Evolutionary conservation across 2,797 vertebrate species (phyloP).

Genomic region (Myiotriccus ornatus): DNA sequence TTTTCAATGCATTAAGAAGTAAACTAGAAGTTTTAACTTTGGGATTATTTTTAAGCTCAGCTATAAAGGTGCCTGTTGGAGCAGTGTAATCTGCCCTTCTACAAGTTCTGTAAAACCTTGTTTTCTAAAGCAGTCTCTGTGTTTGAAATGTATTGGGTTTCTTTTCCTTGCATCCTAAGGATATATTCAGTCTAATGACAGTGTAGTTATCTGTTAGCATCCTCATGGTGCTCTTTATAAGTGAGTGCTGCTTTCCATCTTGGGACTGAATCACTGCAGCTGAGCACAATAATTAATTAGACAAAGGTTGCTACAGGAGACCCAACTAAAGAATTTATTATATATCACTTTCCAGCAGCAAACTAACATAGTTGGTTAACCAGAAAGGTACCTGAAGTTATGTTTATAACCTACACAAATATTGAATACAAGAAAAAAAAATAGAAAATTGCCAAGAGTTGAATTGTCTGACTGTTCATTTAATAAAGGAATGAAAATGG

Average conservation of each 20-base stretch:
- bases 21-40: neutral
- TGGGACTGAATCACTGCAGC: neutral
- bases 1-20: neutral
- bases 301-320: neutral
- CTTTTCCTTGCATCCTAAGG: neutral
- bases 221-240: neutral
- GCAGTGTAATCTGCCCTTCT: fast-evolving
- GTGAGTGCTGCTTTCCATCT: neutral
- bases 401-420: neutral
- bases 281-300: neutral
- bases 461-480: neutral
- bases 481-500: neutral
- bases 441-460: neutral
- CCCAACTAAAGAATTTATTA: neutral
- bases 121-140: neutral
- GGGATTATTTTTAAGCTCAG: neutral
- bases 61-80: neutral
- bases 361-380: neutral
- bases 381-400: neutral
- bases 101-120: neutral
- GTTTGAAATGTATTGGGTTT: neutral
- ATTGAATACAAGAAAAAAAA: neutral
- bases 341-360: neutral
- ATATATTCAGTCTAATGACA: neutral
- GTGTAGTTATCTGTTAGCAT: neutral